Percentiles rank a stretch among this genome's conserved stretches.
phyloP scores from a whole-genome alignment of 2,888 invertebrate genomes.

The Ceramica pisi region DNA sequence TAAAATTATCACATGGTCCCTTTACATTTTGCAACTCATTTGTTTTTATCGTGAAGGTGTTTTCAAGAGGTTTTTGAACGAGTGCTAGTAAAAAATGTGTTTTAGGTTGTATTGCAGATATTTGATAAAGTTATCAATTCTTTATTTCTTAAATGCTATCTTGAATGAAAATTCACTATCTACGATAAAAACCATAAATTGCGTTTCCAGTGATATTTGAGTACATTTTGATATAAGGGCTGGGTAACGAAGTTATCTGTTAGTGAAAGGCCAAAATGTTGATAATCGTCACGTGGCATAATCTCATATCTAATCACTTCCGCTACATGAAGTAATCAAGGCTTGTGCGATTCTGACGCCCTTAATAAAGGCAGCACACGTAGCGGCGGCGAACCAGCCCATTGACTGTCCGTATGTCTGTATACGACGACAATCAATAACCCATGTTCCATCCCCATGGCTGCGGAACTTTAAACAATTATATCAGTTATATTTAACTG shows the following conservation, averaged over 20 bases:
- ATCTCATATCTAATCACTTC: constrained; percentile 34
- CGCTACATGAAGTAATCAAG: constrained; percentile 15
- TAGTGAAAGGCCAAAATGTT: constrained; percentile 21
- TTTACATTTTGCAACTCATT: too few species aligned
- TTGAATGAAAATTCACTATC: constrained; percentile 7
- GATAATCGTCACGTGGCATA: constrained; percentile 13
- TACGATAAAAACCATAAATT: constrained; percentile 14
- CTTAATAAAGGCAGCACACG: constrained; percentile 1
- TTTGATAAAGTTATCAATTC: not conserved
- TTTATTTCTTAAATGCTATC: constrained; percentile 15
- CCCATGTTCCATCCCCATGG: constrained; percentile 6
- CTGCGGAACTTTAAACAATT: constrained; percentile 18
- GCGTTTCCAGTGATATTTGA: constrained; percentile 5
- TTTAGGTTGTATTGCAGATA: not conserved
- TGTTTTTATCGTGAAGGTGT: not conserved
- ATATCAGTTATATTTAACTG: constrained; percentile 18
- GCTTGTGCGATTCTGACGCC: constrained; percentile 3
- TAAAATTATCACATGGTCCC: too few species aligned
- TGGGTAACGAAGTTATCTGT: constrained; percentile 4
- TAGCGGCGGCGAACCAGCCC: not conserved
- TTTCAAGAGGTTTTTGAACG: constrained; percentile 12
- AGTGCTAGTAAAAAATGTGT: not conserved
- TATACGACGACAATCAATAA: constrained; percentile 27
- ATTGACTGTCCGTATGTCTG: constrained; percentile 6
- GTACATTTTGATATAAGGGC: not conserved